Percentiles rank a stretch among this genome's conserved stretches.
Conservation (phyloP, 2,888 invertebrate species). For the Eueremaeus valkanovi region DNA sequence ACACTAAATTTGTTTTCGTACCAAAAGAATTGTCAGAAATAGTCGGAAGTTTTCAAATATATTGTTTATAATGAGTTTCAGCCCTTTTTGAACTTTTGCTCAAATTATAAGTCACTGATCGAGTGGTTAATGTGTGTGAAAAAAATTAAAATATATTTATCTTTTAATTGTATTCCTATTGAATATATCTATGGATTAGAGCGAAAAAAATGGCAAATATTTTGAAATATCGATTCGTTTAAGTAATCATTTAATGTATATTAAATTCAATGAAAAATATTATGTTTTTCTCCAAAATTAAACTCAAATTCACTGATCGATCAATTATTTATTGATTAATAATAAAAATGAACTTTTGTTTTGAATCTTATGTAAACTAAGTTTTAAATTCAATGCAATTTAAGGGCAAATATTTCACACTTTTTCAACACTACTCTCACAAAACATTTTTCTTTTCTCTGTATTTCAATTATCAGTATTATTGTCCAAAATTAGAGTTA, state of each 20-base stretch:
- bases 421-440: conserved; percentile 10
- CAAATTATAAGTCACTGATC: conserved; percentile 16
- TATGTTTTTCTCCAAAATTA: too few relatives aligned
- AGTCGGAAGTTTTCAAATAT: neutral
- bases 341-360: conserved; percentile 19
- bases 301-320: conserved; percentile 28
- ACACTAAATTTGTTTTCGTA: conserved; percentile 14
- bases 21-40: neutral
- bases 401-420: conserved; percentile 5
- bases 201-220: neutral
- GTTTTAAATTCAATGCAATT: neutral
- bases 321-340: conserved; percentile 34
- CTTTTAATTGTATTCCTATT: neutral
- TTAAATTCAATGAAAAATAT: neutral
- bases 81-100: neutral
- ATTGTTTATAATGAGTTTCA: neutral
- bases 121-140: conserved; percentile 13
- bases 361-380: neutral
- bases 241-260: neutral
- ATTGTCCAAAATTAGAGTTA: conserved; percentile 29
- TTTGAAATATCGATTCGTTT: neutral
- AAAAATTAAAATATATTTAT: neutral
- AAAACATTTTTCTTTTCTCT: neutral
- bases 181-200: neutral
- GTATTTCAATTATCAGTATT: neutral